Percentiles rank a stretch among this genome's conserved stretches.
Conservation (phyloP, 2,113 vertebrate species). For the Otocyon megalotis region DNA sequence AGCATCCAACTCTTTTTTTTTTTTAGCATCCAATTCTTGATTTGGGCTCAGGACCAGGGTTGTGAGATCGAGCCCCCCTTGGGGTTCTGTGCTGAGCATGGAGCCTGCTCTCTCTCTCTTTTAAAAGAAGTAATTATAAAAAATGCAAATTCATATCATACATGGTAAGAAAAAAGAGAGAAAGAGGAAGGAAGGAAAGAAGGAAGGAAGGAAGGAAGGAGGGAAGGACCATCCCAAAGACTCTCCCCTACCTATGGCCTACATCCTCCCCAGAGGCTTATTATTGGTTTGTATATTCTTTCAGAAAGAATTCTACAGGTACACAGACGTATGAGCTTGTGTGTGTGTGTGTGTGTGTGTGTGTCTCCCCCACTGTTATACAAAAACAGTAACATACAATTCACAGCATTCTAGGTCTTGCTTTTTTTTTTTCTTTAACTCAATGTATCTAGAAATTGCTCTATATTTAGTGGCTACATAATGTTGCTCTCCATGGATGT, state of each 20-base stretch:
- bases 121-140: not conserved
- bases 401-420: not conserved
- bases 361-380: not conserved
- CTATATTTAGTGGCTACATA: not conserved
- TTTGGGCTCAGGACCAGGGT: not conserved
- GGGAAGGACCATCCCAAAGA: not conserved
- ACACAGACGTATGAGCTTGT: not conserved
- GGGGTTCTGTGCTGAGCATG: fast-evolving
- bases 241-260: not conserved
- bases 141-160: not conserved
- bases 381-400: not conserved
- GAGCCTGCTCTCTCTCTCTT: not conserved
- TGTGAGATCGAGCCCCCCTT: not conserved
- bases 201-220: too few relatives aligned
- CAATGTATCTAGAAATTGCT: not conserved
- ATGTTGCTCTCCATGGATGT: not conserved
- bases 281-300: not conserved
- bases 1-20: too few relatives aligned
- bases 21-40: not conserved
- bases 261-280: not conserved
- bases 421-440: not conserved
- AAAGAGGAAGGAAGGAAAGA: not conserved
- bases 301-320: not conserved
- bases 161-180: not conserved
- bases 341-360: not conserved